Evolutionary conservation across 2,888 invertebrate genomes (phyloP), one percentile per base, ranked within the genome.

Genomic region (Cremastinae sp.): DNA sequence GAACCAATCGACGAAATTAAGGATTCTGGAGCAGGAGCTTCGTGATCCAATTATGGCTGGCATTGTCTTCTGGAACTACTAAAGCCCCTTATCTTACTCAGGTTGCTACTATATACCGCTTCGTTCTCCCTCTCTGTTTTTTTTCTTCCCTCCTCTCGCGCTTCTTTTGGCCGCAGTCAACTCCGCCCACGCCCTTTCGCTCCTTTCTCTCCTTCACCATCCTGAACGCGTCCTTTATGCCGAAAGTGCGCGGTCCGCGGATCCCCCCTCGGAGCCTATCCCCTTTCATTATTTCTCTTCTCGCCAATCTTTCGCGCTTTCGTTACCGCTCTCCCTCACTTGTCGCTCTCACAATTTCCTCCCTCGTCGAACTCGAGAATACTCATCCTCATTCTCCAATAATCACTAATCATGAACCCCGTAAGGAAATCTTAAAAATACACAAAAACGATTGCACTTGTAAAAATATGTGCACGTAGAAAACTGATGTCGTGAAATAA

Each of bases 31-130:
- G 83, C 83, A 80, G 80, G 80, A 81, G 80, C 79, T 83, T 85
- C 83, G 82, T 84, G 84, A 86, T 85, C 85, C 85, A 85, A 86
- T 86, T 86, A 86, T 84, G 84, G 81, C 73, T 79, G 82, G 84
- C 83, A 85, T 86, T 86, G 85, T 86, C 85, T 86, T 84, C 81
- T 72, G 81, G 81, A 84, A 83, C 83, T 84, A 82, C 82, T 79
- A 82, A 83, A 83, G 83, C 83, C 81, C 81, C 83, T 86, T 84
- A 85, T 84, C 84, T 84, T 78, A 79, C 80, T 80, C 79, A 80
- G 76, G 75, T 80, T 79, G 78, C 79, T 65, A 79, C 76, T 79
- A 65, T 66, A 74, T 70, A 59, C 53, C 59, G 34, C 2, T 36
- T 54, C 36, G 14, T 10, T 2, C 54, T n/a, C 12, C 8, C 14